These are phyloP conservation scores for Aphidius ervi DNA, from an alignment of 1,140 invertebrate species.

Conservation along the genomic window DNA sequence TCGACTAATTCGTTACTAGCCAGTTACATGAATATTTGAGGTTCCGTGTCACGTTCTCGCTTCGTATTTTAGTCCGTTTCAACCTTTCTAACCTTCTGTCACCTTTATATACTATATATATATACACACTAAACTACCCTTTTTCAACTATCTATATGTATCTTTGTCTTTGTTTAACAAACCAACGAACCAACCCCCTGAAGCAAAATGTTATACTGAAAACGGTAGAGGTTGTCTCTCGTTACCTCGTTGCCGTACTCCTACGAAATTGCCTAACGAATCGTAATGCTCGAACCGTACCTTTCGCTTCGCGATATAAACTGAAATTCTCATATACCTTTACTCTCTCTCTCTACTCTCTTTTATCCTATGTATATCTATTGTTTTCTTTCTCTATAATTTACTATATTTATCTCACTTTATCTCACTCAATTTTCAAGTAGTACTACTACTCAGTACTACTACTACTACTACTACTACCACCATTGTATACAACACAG, in stretches of 20 bases:
- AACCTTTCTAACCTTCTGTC: constrained; percentile 3
- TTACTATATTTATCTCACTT: neutral
- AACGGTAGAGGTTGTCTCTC: constrained; percentile 17
- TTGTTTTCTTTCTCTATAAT: neutral
- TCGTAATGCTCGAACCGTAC: constrained; percentile 20
- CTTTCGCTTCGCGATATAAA: constrained; percentile 13
- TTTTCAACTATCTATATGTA: neutral
- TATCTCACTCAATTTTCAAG: neutral
- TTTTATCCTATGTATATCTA: neutral
- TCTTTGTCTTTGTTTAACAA: neutral
- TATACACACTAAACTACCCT: no score
- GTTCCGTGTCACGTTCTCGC: constrained; percentile 23
- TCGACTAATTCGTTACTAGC: constrained; percentile 14
- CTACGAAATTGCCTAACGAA: constrained; percentile 22
- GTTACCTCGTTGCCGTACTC: constrained; percentile 23
- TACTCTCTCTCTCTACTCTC: neutral
- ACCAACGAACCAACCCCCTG: neutral
- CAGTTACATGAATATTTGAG: constrained; percentile 19
- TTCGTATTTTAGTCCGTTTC: constrained; percentile 6
- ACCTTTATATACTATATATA: neutral
- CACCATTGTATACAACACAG: no score
- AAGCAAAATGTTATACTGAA: neutral
- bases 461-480: no score
- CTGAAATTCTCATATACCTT: constrained; percentile 4
- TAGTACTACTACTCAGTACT: no score